Percentiles rank a stretch among this genome's conserved stretches.
These are phyloP conservation scores for Agrotis puta DNA, from an alignment of 2,888 invertebrate genomes.

Conservation along the genomic window DNA sequence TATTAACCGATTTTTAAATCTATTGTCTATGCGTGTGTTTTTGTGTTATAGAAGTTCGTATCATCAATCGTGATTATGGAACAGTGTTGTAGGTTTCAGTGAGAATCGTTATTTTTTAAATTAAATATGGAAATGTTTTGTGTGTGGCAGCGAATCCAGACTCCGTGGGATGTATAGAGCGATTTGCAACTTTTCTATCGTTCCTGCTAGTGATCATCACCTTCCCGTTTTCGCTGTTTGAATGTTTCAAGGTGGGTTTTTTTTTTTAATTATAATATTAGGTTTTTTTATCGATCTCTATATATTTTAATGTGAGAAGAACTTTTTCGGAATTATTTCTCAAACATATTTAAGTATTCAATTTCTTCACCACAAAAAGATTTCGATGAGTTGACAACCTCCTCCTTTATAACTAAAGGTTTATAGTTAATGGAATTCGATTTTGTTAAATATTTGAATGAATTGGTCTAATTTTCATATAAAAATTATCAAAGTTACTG, in stretches of 20 bases:
- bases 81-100: constrained; percentile 22
- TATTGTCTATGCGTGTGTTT: constrained; percentile 47
- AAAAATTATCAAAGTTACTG: too few relatives aligned
- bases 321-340: too few relatives aligned
- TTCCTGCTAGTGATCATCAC: constrained; percentile 94
- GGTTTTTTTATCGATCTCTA: too few relatives aligned
- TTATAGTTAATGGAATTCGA: too few relatives aligned
- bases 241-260: constrained; percentile 94
- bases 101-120: constrained; percentile 9
- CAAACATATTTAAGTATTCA: too few relatives aligned
- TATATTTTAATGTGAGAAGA: too few relatives aligned
- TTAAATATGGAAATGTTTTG: constrained; percentile 62
- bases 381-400: too few relatives aligned
- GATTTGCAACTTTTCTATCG: constrained; percentile 93
- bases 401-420: too few relatives aligned
- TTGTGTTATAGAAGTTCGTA: constrained; percentile 37
- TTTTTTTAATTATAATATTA: too few relatives aligned
- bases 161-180: constrained; percentile 93
- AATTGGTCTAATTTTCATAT: too few relatives aligned
- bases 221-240: constrained; percentile 95
- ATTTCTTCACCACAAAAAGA: too few relatives aligned
- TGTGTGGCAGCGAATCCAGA: constrained; percentile 92
- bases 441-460: too few relatives aligned
- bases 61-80: constrained; percentile 12
- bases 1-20: constrained; percentile 61